Conservation (phyloP, 1,140 invertebrate genomes). For the Drusus annulatus region DNA sequence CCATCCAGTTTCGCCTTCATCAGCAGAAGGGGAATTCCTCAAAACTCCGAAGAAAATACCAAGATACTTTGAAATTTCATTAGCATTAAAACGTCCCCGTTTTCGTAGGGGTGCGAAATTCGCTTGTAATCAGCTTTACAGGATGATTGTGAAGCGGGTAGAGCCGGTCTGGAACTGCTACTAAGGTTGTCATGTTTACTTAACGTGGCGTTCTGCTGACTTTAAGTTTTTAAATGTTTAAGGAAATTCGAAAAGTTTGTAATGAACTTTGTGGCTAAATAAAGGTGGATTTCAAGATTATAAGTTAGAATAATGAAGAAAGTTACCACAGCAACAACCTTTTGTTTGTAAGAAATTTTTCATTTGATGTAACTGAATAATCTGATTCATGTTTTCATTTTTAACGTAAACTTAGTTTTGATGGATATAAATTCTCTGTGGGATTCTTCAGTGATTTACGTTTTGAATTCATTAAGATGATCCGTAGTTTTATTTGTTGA, state of each 20-base stretch:
- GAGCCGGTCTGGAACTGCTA: background rate
- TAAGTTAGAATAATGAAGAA: too few relatives aligned
- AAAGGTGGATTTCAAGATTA: conserved; percentile 20
- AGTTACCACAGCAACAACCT: too few relatives aligned
- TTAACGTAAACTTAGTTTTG: too few relatives aligned
- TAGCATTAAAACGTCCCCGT: background rate
- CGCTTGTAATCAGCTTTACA: background rate
- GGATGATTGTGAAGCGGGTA: background rate
- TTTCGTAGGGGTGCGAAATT: background rate
- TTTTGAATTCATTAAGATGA: too few relatives aligned
- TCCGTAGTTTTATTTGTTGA: too few relatives aligned
- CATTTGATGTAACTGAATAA: too few relatives aligned
- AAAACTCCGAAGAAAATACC: background rate
- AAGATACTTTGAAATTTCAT: background rate
- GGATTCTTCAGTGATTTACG: too few relatives aligned
- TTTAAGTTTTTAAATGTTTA: conserved; percentile 11
- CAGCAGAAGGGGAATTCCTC: background rate
- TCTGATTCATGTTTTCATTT: too few relatives aligned
- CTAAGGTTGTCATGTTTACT: conserved; percentile 6
- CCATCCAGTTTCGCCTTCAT: background rate
- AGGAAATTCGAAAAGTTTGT: conserved; percentile 32
- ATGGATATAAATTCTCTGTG: too few relatives aligned
- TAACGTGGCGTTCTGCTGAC: conserved; percentile 21
- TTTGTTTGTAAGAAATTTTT: background rate
- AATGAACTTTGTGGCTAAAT: conserved; percentile 27